These are phyloP conservation scores for Gambusia holbrooki DNA, from an alignment of 2,113 vertebrate genomes.

Conservation along the genomic window DNA sequence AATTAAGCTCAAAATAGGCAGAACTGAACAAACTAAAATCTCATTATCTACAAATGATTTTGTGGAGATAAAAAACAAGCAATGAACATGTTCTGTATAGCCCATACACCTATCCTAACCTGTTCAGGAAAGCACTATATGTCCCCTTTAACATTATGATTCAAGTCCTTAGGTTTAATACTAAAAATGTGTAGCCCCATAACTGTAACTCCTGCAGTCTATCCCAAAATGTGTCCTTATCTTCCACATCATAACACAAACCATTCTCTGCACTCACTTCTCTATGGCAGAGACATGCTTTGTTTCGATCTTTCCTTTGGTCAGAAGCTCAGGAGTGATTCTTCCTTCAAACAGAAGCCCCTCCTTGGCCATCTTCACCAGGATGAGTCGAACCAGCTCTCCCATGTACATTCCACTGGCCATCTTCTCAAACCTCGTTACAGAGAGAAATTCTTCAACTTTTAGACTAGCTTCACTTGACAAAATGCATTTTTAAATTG, in stretches of 20 bases:
- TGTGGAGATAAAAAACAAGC: too few relatives aligned
- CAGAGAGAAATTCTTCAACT: neutral
- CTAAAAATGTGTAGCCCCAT: neutral
- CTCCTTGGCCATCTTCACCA: conserved; percentile 98
- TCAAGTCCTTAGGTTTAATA: neutral
- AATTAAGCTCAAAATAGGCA: too few relatives aligned
- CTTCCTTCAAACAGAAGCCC: conserved; percentile 93
- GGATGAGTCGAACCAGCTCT: conserved; percentile 94
- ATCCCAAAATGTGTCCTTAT: neutral
- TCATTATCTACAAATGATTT: too few relatives aligned
- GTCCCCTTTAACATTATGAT: too few relatives aligned
- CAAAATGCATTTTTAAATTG: neutral
- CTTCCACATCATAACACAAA: neutral
- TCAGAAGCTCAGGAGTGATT: conserved; percentile 95
- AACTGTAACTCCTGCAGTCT: too few relatives aligned
- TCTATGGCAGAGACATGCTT: conserved; percentile 95
- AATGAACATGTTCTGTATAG: too few relatives aligned
- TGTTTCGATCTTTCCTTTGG: conserved; percentile 93
- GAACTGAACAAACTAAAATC: too few relatives aligned
- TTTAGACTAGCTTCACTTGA: neutral
- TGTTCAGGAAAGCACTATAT: too few relatives aligned
- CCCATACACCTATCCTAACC: too few relatives aligned
- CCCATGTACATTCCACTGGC: conserved; percentile 97
- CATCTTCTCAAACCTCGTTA: conserved; percentile 96
- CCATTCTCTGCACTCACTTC: conserved; percentile 83